Percentiles rank a stretch among this genome's conserved stretches.
Conservation (phyloP, 2,113 vertebrate genomes). For the Pedetes capensis region DNA sequence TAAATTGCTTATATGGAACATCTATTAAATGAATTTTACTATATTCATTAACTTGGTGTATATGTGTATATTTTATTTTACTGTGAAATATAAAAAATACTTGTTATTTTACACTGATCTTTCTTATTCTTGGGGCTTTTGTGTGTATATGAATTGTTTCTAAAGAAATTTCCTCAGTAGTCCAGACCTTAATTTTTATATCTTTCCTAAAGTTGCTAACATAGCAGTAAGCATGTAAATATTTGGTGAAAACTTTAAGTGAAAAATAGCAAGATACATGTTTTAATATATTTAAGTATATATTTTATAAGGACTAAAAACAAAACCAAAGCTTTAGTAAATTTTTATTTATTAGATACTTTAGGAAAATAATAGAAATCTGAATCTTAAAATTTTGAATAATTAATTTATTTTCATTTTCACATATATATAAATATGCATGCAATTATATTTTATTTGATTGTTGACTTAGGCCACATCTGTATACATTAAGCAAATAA, state of each 20-base stretch:
- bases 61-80: constrained; percentile 28
- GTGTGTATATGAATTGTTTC: constrained; percentile 37
- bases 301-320: constrained; percentile 55
- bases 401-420: constrained; percentile 46
- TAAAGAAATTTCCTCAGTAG: constrained; percentile 58
- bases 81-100: constrained; percentile 3
- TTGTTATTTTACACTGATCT: constrained; percentile 2
- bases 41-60: constrained; percentile 48
- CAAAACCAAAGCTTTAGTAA: constrained; percentile 54
- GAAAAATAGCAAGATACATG: constrained; percentile 18
- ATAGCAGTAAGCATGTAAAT: not conserved
- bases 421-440: not conserved
- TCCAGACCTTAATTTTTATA: constrained; percentile 56
- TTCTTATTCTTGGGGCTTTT: constrained; percentile 52
- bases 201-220: constrained; percentile 49
- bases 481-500: constrained; percentile 50
- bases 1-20: constrained; percentile 38
- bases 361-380: constrained; percentile 43
- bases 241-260: not conserved
- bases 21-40: constrained; percentile 60
- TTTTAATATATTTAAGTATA: constrained; percentile 53
- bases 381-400: constrained; percentile 24
- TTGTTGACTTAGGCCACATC: constrained; percentile 20
- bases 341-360: constrained; percentile 47
- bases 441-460: constrained; percentile 47